Percentiles rank a stretch among this genome's conserved stretches.
phyloP scores from a whole-genome alignment of 2,113 vertebrate genomes.

The Motacilla alba region DNA sequence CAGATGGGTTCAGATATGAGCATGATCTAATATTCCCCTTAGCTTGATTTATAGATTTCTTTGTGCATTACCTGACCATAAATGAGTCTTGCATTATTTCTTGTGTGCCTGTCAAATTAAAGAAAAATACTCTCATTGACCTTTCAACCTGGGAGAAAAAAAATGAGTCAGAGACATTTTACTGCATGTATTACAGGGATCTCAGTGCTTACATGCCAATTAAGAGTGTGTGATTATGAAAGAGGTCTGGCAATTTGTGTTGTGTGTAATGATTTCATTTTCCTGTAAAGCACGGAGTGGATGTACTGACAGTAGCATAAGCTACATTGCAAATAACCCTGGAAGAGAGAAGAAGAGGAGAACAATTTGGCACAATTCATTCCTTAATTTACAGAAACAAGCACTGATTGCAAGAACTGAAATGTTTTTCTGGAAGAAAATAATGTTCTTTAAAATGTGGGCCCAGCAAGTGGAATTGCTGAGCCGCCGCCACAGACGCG shows the following conservation, averaged over 20 bases:
- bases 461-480: constrained; percentile 4
- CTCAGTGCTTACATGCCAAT: constrained; percentile 66
- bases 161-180: constrained; percentile 62
- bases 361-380: constrained; percentile 64
- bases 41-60: constrained; percentile 80
- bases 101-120: constrained; percentile 77
- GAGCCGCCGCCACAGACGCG: not conserved
- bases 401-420: constrained; percentile 45
- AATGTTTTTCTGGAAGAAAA: constrained; percentile 52
- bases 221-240: constrained; percentile 71
- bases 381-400: constrained; percentile 67
- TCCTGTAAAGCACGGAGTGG: constrained; percentile 55
- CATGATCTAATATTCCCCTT: constrained; percentile 76
- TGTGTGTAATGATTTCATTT: constrained; percentile 73
- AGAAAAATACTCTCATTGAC: constrained; percentile 78
- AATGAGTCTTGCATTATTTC: constrained; percentile 73
- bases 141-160: constrained; percentile 70
- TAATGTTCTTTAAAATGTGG: constrained; percentile 15
- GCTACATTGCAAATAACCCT: constrained; percentile 46
- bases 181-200: constrained; percentile 59
- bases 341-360: constrained; percentile 26
- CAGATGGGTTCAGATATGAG: constrained; percentile 75
- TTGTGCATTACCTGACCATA: constrained; percentile 76
- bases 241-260: constrained; percentile 58
- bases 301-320: constrained; percentile 59